A percentile compares a stretch with the other conserved stretches of the same genome.
Conservation (phyloP, 30 jellyfish, hydroid and myxozoan genomes). For the Aurelia coerulea region DNA sequence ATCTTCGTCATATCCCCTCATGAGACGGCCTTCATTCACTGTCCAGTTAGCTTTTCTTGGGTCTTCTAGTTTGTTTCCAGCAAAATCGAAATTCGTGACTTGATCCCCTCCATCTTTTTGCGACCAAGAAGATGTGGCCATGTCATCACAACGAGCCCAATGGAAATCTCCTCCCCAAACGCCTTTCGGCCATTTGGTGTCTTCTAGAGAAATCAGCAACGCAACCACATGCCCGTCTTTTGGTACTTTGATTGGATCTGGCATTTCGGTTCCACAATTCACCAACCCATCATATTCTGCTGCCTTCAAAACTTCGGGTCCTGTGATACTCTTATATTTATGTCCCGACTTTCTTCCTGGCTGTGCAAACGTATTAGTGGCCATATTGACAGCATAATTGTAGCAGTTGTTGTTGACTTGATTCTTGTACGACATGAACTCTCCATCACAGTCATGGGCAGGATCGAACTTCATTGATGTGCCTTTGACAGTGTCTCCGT, state of each 20-base stretch:
- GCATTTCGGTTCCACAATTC: neutral
- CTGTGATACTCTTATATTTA: neutral
- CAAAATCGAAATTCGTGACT: constrained; percentile 15
- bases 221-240: neutral
- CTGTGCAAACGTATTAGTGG: constrained; percentile 10
- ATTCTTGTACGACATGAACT: constrained; percentile 4
- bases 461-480: constrained; percentile 1
- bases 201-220: neutral
- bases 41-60: neutral
- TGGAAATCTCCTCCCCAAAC: constrained; percentile 6
- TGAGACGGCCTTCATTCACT: neutral
- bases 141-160: constrained; percentile 11
- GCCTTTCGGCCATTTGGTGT: neutral
- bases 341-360: constrained; percentile 9
- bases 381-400: neutral
- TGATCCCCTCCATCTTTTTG: constrained; percentile 6
- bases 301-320: neutral
- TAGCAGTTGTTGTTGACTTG: constrained; percentile 12
- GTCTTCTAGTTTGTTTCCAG: neutral
- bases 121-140: neutral
- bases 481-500: neutral
- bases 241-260: neutral
- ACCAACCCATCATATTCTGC: neutral
- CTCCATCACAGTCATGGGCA: constrained; percentile 7
- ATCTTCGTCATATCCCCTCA: neutral